Evolutionary conservation across 1,140 invertebrate species (phyloP), one percentile per base, ranked within the genome.

Genomic region (Solenopsis invicta): DNA sequence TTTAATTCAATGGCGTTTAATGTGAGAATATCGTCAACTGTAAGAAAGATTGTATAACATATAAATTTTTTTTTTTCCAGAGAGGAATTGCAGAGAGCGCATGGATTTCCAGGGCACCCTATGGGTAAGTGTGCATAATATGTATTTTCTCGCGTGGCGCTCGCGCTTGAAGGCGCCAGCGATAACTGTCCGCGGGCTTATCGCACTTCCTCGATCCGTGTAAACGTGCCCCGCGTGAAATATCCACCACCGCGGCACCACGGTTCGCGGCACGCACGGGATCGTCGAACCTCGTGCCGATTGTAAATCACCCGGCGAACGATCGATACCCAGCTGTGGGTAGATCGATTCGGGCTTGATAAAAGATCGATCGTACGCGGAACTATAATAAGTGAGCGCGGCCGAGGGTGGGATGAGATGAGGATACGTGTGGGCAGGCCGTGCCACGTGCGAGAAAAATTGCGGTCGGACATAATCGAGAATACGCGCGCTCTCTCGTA

Each of bases 171-270:
- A 85, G 56, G 71, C 89, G 88, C 85, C 88, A 29, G 21, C 50
- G 77, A 82, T 86, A 69, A 24, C 48, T 59, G 59, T 74, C 75
- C 37, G 37, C 21, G 41, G 41, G 37, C 59, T 50, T 71, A 71
- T 87, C 80, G 50, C 74, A 59, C 85, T 86, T 90, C 87, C 90
- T 86, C 84, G 85, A 88, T 78, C 75, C 61, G 48, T 52, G 54
- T 69, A 62, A 75, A 75, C 37, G 66, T 54, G 41, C 48, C 37
- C 34, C 48, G 52, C 76, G 75, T 69, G 72, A 87, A 91, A 87
- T 87, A 89, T 71, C 75, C 72, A 74, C 62, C 52, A 24, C 12
- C 41, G 56, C 24, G 45, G 18, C 41, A 45, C 4, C 24, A 12
- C 77, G 48, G 29, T 67, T 59, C 24, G 37, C 48, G 37, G 54